Evolutionary conservation across 1,140 invertebrate genomes (phyloP).

Genomic region (Bactericera cockerelli): DNA sequence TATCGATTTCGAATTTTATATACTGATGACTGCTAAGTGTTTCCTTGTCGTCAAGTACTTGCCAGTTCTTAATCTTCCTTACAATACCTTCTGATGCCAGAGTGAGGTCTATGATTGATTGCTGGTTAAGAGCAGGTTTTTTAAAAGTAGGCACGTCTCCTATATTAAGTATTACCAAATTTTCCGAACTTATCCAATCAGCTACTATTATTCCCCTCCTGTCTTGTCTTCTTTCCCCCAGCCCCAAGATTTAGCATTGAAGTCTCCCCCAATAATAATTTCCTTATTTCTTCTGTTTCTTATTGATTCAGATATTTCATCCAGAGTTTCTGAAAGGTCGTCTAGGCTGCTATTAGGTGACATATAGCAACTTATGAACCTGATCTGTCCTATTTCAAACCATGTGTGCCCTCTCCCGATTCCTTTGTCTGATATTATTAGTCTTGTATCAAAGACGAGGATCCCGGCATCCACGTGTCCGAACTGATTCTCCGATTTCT

Average conservation of each 20-base stretch:
- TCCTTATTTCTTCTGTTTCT: not conserved
- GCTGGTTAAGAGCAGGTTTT: not conserved
- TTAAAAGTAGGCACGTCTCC: not conserved
- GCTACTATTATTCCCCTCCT: not conserved
- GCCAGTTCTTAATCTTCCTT: not conserved
- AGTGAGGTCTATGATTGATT: constrained; percentile 1
- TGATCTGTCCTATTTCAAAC: not conserved
- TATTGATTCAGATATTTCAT: not conserved
- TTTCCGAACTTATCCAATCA: not conserved
- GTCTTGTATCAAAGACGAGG: not conserved
- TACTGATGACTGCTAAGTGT: not conserved
- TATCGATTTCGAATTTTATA: not conserved
- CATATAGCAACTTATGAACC: not conserved
- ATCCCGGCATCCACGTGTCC: not conserved
- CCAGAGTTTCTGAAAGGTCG: not conserved
- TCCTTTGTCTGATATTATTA: not conserved
- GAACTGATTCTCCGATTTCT: not conserved
- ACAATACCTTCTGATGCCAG: not conserved
- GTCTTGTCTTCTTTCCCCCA: not conserved
- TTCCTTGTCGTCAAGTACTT: not conserved
- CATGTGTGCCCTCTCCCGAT: not conserved
- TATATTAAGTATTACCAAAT: not conserved
- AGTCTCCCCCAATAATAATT: not conserved
- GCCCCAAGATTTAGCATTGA: not conserved
- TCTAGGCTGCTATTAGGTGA: not conserved